Conservation (phyloP, 2,888 invertebrate species). For the Apodemia zela region DNA sequence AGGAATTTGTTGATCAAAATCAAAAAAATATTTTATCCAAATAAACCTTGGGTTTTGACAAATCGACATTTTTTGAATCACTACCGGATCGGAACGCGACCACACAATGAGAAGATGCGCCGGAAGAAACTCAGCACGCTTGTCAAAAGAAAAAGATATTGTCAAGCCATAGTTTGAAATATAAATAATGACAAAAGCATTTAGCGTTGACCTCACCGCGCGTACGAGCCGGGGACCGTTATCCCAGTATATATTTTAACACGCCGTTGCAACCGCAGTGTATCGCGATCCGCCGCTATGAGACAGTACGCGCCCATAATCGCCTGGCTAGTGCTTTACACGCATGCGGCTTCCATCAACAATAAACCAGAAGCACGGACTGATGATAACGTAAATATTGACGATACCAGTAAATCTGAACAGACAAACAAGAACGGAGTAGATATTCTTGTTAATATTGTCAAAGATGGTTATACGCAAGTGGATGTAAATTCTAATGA, state of each 20-base stretch:
- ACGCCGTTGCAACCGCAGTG: constrained; percentile 47
- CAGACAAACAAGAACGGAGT: constrained; percentile 41
- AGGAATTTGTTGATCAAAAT: too few relatives aligned
- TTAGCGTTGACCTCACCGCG: constrained; percentile 42
- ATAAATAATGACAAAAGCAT: constrained; percentile 67
- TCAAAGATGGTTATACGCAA: constrained; percentile 47
- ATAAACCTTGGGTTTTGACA: too few relatives aligned
- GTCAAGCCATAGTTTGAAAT: constrained; percentile 43
- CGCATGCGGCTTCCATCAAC: constrained; percentile 55
- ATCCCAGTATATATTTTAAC: constrained; percentile 60
- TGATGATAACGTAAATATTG: constrained; percentile 40
- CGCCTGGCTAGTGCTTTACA: constrained; percentile 48
- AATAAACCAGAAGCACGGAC: constrained; percentile 27
- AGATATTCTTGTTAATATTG: constrained; percentile 57
- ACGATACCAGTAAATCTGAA: constrained; percentile 40
- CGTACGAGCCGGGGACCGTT: constrained; percentile 58
- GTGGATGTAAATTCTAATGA: constrained; percentile 38
- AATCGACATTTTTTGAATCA: too few relatives aligned
- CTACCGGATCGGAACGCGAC: too few relatives aligned
- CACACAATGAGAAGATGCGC: too few relatives aligned
- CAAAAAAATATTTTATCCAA: too few relatives aligned
- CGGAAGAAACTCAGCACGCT: too few relatives aligned
- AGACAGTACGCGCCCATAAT: constrained; percentile 58
- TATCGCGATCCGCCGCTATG: constrained; percentile 55
- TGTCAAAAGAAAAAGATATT: not conserved